These are phyloP conservation scores for Philonicus albiceps DNA, from an alignment of 2,888 invertebrate genomes.

Conservation along the genomic window DNA sequence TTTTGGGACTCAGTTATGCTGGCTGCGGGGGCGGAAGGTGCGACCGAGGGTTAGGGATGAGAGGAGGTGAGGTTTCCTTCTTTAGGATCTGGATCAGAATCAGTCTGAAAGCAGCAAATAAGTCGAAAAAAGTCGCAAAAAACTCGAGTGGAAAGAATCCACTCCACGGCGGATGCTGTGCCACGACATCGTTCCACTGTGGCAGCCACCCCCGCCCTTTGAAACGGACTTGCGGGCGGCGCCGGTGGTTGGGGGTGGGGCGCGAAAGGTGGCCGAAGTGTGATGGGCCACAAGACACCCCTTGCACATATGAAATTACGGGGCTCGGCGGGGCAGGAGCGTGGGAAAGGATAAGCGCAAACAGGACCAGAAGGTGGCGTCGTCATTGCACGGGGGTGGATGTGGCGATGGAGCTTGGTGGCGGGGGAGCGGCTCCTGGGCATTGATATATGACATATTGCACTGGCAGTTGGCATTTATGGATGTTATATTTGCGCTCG, in stretches of 20 bases:
- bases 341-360: constrained; percentile 27
- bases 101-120: constrained; percentile 39
- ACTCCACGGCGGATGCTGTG: neutral
- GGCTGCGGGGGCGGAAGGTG: neutral
- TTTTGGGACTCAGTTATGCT: constrained; percentile 34
- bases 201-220: neutral
- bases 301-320: constrained; percentile 42
- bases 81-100: neutral
- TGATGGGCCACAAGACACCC: constrained; percentile 32
- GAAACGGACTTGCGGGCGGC: neutral
- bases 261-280: neutral
- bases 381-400: constrained; percentile 17
- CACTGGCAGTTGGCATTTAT: constrained; percentile 48
- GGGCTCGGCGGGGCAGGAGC: neutral
- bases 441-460: constrained; percentile 48
- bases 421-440: constrained; percentile 32
- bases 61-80: neutral
- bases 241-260: neutral
- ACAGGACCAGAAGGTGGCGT: constrained; percentile 35
- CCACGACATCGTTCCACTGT: neutral
- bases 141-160: constrained; percentile 14
- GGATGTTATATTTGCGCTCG: constrained; percentile 31
- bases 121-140: constrained; percentile 39
- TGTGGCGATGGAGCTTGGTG: constrained; percentile 8
- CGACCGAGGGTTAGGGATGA: no score